phyloP scores from a whole-genome alignment of 2,113 vertebrate species.

The Rousettus leschenaultii region DNA sequence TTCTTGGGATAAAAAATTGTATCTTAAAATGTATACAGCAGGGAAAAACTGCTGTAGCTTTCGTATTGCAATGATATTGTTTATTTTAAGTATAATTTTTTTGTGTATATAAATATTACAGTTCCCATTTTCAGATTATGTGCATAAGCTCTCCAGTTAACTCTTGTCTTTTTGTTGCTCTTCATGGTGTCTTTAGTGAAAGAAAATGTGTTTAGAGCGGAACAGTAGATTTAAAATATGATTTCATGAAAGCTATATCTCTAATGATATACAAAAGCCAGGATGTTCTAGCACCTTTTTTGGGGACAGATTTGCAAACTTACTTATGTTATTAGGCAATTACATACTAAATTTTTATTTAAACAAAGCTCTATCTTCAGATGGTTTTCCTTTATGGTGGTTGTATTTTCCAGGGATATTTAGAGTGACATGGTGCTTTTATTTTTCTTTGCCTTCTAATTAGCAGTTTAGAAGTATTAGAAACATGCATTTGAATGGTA shows the following conservation, averaged over 20 bases:
- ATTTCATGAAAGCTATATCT: conserved; percentile 55
- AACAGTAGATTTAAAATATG: conserved; percentile 39
- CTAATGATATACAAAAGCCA: conserved; percentile 48
- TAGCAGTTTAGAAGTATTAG: conserved; percentile 6
- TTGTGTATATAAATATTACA: neutral
- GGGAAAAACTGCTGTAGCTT: neutral
- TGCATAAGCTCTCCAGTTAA: conserved; percentile 16
- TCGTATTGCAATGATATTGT: neutral
- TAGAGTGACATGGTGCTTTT: neutral
- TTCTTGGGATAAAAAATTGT: conserved; percentile 14
- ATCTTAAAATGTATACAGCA: conserved; percentile 16
- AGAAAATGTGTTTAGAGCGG: conserved; percentile 57
- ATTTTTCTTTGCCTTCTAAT: conserved; percentile 30
- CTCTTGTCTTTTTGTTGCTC: neutral
- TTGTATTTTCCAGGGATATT: conserved; percentile 16
- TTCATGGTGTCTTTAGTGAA: conserved; percentile 56
- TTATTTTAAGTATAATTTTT: neutral
- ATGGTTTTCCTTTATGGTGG: neutral
- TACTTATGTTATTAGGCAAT: conserved; percentile 47
- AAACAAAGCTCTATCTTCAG: neutral
- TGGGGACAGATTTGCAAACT: conserved; percentile 43
- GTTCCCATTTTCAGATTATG: conserved; percentile 2
- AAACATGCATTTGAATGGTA: conserved; percentile 60
- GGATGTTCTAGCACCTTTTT: conserved; percentile 27
- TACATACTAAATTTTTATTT: conserved; percentile 38